phyloP scores from a whole-genome alignment of 2,113 vertebrate species.

The Etheostoma spectabile region DNA sequence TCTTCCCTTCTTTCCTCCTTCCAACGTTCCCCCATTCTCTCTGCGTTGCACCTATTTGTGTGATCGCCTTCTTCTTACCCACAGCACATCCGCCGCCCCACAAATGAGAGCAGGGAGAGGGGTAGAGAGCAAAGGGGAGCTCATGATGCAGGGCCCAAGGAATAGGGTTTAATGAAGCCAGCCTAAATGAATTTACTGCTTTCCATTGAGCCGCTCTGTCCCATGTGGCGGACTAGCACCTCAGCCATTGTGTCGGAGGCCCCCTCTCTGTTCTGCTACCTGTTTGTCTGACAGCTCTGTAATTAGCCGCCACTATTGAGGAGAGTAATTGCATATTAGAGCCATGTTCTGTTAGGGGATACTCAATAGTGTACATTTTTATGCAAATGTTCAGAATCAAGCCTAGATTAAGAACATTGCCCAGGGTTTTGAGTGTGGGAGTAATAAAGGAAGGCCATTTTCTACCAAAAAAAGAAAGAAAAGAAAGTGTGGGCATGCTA shows the following conservation, averaged over 20 bases:
- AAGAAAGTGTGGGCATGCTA: slow-evolving; percentile 54
- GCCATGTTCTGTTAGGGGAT: slow-evolving; percentile 65
- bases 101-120: slow-evolving; percentile 65
- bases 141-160: slow-evolving; percentile 67
- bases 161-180: slow-evolving; percentile 79
- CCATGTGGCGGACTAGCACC: slow-evolving; percentile 70
- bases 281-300: slow-evolving; percentile 80
- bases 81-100: slow-evolving; percentile 69
- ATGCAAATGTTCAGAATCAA: slow-evolving; percentile 72
- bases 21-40: slow-evolving; percentile 38
- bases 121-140: slow-evolving; percentile 58
- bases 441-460: slow-evolving; percentile 64
- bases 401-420: slow-evolving; percentile 70
- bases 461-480: slow-evolving; percentile 60
- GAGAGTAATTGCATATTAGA: slow-evolving; percentile 78
- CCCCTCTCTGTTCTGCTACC: slow-evolving; percentile 67
- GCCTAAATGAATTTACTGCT: slow-evolving; percentile 82
- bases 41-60: slow-evolving; percentile 54
- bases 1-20: slow-evolving; percentile 30
- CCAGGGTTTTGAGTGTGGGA: slow-evolving; percentile 55
- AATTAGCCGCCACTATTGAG: slow-evolving; percentile 80
- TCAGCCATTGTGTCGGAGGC: slow-evolving; percentile 66
- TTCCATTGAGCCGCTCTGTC: slow-evolving; percentile 76
- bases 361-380: slow-evolving; percentile 77
- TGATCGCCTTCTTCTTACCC: slow-evolving; percentile 70